phyloP scores from a whole-genome alignment of 2,797 vertebrate genomes.

The Sebastes minor region DNA sequence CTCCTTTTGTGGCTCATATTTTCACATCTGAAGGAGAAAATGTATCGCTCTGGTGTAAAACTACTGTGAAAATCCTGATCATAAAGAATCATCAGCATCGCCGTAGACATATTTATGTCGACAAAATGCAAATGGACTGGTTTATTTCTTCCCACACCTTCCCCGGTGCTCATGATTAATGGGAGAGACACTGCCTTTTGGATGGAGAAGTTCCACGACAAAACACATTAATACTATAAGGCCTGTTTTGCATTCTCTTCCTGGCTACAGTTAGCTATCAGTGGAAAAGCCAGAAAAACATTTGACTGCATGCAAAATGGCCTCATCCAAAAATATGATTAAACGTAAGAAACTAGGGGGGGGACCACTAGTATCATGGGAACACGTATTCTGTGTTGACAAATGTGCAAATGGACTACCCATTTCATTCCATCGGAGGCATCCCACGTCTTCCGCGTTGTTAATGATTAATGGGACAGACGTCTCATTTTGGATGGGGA shows the following conservation, averaged over 20 bases:
- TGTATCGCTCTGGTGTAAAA: not conserved
- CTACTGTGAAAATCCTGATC: not conserved
- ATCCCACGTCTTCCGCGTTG: constrained; percentile 16
- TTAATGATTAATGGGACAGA: constrained; percentile 64
- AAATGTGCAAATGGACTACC: constrained; percentile 34
- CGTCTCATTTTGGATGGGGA: constrained; percentile 44
- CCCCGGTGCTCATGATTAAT: constrained; percentile 57
- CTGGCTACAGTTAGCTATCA: constrained; percentile 39
- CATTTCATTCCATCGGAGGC: constrained; percentile 25
- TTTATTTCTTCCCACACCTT: constrained; percentile 45
- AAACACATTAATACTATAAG: constrained; percentile 52
- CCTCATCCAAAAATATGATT: constrained; percentile 47
- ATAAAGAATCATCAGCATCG: constrained; percentile 26
- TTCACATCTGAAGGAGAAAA: constrained; percentile 19
- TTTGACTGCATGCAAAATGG: constrained; percentile 59
- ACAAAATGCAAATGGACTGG: constrained; percentile 42
- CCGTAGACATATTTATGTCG: constrained; percentile 32
- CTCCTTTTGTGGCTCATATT: constrained; percentile 25
- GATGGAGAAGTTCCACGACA: constrained; percentile 57
- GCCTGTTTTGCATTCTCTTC: constrained; percentile 66
- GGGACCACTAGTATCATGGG: not conserved
- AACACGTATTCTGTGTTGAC: constrained; percentile 10
- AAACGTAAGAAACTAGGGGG: constrained; percentile 3
- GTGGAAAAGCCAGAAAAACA: constrained; percentile 34
- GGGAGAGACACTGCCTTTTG: constrained; percentile 29